Evolutionary conservation across 2,888 invertebrate species (phyloP).

Genomic region (Drosophila kanekoi): DNA sequence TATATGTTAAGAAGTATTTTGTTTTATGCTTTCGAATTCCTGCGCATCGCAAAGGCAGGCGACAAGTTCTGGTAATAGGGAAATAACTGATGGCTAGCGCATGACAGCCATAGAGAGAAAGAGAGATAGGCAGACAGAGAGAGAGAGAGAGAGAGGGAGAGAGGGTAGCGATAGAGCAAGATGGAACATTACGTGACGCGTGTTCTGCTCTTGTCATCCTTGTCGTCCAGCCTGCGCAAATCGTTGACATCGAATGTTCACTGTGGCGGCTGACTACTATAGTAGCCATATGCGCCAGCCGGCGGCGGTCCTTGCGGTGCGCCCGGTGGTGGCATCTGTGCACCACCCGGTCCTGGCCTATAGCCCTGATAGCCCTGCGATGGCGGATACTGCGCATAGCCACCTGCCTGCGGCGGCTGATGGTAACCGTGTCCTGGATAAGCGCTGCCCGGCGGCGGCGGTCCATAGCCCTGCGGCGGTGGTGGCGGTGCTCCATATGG

Average conservation of each 20-base stretch:
- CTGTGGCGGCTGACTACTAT: slow-evolving; percentile 91
- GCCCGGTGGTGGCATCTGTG: slow-evolving; percentile 86
- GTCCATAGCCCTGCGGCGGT: slow-evolving; percentile 82
- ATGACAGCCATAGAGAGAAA: not conserved
- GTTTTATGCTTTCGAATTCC: slow-evolving; percentile 5
- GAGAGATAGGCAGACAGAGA: not conserved
- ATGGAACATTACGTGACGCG: slow-evolving; percentile 4
- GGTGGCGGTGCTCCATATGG: slow-evolving; percentile 83
- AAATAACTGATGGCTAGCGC: not conserved
- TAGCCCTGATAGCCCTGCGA: slow-evolving; percentile 89
- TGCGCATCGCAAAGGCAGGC: slow-evolving; percentile 1
- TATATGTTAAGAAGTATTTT: slow-evolving; percentile 38
- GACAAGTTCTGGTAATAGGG: slow-evolving; percentile 4
- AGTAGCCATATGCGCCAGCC: slow-evolving; percentile 91
- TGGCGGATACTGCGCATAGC: slow-evolving; percentile 88
- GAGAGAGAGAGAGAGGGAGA: not conserved
- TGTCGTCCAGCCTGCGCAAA: slow-evolving; percentile 1
- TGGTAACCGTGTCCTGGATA: slow-evolving; percentile 87
- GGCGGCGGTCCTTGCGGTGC: slow-evolving; percentile 86
- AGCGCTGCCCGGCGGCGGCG: slow-evolving; percentile 83
- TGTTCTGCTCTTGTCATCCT: slow-evolving; percentile 16
- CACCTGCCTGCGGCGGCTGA: slow-evolving; percentile 86
- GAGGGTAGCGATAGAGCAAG: not conserved
- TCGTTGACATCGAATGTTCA: slow-evolving; percentile 47
- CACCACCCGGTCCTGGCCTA: slow-evolving; percentile 86